Base-by-base conservation (phyloP, 2,797 vertebrate genomes). In the Tokudaia muenninki region DNA sequence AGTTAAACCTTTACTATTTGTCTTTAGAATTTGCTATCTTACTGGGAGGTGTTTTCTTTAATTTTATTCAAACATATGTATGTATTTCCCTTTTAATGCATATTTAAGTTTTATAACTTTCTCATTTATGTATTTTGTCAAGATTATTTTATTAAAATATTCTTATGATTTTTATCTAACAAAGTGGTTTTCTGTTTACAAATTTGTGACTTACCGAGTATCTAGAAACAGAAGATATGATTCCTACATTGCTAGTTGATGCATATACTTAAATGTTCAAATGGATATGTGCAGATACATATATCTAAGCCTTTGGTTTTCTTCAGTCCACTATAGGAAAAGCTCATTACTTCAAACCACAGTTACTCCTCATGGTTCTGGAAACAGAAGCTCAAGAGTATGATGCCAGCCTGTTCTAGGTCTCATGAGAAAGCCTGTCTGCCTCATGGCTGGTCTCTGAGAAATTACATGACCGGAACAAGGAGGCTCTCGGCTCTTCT, bases 251-350 rank as follows among this genome's bases (percentile, higher is more conserved):
- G 57, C 8, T 84, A 44, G 77, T 47, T 80, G 65, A 81, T 72
- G 17, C 22, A 65, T 2, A 21, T 65, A 31, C 82, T 19, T 93
- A 87, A 74, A 86, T 81, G 47, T 61, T 29, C 37, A 78, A 82
- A 13, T 55, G 79, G 16, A 41, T 82, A 17, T 52, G n/a, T 34
- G 74, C 2, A 81, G 31, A 89, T 50, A 70, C 4, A 61, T 17
- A 31, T 26, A 72, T 44, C 22, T 67, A 96, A 95, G 29, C 31
- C 74, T 95, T 63, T 96, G 97, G 70, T 87, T 97, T 77, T 72
- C 21, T 87, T 21, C 6, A 7, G 31, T 10, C 65, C 37, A 34
- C 8, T 65, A 1, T 50, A 82, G 57, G 9, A 67, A 57, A 86
- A 91, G 31, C 14, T 57, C 0, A 34, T 26, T 24, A 13, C 31